Conservation (phyloP, 2,888 invertebrate species). For the Tachina fera region DNA sequence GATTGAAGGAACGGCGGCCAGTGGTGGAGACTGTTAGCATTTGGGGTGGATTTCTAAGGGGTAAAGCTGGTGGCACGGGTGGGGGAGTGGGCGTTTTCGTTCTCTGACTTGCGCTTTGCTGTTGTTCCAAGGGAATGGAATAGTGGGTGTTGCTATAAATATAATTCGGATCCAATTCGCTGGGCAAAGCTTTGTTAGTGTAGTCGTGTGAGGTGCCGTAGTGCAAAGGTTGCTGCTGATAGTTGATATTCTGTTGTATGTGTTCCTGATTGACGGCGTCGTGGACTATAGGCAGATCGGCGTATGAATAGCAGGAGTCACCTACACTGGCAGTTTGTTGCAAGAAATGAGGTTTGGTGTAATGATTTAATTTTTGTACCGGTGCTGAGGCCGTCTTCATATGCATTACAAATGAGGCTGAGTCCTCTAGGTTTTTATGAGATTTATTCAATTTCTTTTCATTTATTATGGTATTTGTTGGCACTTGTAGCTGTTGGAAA, state of each 20-base stretch:
- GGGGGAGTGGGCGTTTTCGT: slow-evolving; percentile 81
- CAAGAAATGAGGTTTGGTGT: slow-evolving; percentile 80
- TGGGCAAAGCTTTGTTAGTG: slow-evolving; percentile 64
- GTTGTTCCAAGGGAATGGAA: slow-evolving; percentile 81
- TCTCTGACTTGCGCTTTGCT: slow-evolving; percentile 73
- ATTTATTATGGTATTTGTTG: slow-evolving; percentile 80
- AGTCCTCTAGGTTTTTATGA: slow-evolving; percentile 75
- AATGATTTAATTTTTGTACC: slow-evolving; percentile 77
- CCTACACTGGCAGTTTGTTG: slow-evolving; percentile 77
- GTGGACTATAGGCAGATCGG: slow-evolving; percentile 79
- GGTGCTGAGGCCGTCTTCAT: slow-evolving; percentile 76
- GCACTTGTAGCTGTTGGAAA: slow-evolving; percentile 82
- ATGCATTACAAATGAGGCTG: slow-evolving; percentile 81
- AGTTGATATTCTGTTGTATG: slow-evolving; percentile 78
- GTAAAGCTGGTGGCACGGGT: slow-evolving; percentile 81
- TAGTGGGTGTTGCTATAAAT: slow-evolving; percentile 81
- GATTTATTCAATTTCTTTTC: slow-evolving; percentile 77
- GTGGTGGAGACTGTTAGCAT: slow-evolving; percentile 72
- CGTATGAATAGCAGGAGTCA: slow-evolving; percentile 80
- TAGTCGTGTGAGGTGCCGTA: slow-evolving; percentile 73
- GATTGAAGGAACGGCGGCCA: slow-evolving; percentile 72
- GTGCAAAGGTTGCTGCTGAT: slow-evolving; percentile 72
- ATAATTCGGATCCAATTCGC: slow-evolving; percentile 81
- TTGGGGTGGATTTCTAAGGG: slow-evolving; percentile 80
- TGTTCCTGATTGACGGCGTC: slow-evolving; percentile 74